Base-by-base conservation (phyloP, 2,113 vertebrate genomes). In the Parotia lawesii region DNA sequence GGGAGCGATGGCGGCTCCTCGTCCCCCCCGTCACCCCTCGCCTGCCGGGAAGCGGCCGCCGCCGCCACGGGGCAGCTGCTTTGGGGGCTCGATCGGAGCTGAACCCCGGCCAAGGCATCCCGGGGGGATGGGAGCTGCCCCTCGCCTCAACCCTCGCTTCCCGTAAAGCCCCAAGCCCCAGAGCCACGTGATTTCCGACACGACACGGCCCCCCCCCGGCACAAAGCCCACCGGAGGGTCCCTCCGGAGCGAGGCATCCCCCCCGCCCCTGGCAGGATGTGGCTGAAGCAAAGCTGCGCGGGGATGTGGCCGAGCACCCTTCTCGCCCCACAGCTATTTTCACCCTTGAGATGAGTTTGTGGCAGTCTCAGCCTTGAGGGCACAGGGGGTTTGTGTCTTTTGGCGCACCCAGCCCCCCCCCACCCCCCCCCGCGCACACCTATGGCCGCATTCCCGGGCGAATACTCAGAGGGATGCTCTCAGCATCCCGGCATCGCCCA, bases 291-390 rank as follows among this genome's bases (percentile, higher is more conserved):
- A 37, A 53, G 81, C 75, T 10, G 48, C 35, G 33, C 45, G 54
- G 48, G 47, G 69, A 73, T 31, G 65, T 1, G 21, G 42, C 50
- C 80, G 3, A 48, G 72, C 57, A 60, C 6, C 35, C 15, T 8
- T 20, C 31, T 18, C 0, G 0, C 33, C 35, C 18, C 3, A 1
- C 23, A 2, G 56, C 8, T 54, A 0, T 50, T 78, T 29, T 33
- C 44, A 62, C 44, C 48, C 6, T 0, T 0, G 66, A 27, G 53
- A 56, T 25, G 62, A 91, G 74, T 75, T 44, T 28, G 44, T 11
- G 38, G 90, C 78, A 15, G 31, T 13, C 19, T 62, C 65, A 81
- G 70, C 35, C 61, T 11, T 0, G 14, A 29, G 15, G 42, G 33
- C 81, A 44, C 40, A 2, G 17, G 4, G 10, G 9, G 28, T 1